A percentile compares a stretch with the other conserved stretches of the same genome.
Evolutionary conservation across 2,888 invertebrate genomes (phyloP).

Genomic region (Athalia cordata): DNA sequence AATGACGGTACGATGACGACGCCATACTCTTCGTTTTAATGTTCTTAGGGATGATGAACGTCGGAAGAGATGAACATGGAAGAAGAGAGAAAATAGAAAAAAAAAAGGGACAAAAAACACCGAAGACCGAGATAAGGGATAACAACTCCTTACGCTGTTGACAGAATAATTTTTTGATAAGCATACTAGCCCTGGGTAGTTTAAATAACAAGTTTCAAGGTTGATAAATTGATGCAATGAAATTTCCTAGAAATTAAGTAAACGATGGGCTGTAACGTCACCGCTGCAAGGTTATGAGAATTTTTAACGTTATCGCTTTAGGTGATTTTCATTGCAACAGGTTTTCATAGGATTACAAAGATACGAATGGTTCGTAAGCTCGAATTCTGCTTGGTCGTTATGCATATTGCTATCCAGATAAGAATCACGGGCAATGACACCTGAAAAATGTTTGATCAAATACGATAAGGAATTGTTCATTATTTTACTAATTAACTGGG

Average conservation of each 20-base stretch:
- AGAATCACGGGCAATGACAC: neutral
- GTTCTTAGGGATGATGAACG: too few species aligned
- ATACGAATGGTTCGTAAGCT: neutral
- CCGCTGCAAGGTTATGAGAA: constrained; percentile 4
- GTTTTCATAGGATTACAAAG: neutral
- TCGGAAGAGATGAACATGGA: too few species aligned
- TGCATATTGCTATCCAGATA: neutral
- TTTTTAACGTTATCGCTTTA: neutral
- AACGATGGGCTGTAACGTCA: neutral
- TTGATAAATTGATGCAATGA: too few species aligned
- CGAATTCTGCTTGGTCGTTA: neutral
- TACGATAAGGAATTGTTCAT: neutral
- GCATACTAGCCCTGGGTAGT: too few species aligned
- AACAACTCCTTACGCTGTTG: too few species aligned
- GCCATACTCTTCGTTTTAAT: too few species aligned
- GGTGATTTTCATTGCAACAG: constrained; percentile 20
- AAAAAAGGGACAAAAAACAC: too few species aligned
- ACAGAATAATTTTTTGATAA: too few species aligned
- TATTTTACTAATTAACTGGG: neutral
- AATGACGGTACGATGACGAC: too few species aligned
- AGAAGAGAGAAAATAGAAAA: too few species aligned
- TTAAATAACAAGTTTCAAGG: too few species aligned
- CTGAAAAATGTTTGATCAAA: neutral
- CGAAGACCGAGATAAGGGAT: too few species aligned
- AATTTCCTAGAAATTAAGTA: neutral